Evolutionary conservation across 1,140 invertebrate genomes (phyloP).

Genomic region (Megalonaias nervosa): DNA sequence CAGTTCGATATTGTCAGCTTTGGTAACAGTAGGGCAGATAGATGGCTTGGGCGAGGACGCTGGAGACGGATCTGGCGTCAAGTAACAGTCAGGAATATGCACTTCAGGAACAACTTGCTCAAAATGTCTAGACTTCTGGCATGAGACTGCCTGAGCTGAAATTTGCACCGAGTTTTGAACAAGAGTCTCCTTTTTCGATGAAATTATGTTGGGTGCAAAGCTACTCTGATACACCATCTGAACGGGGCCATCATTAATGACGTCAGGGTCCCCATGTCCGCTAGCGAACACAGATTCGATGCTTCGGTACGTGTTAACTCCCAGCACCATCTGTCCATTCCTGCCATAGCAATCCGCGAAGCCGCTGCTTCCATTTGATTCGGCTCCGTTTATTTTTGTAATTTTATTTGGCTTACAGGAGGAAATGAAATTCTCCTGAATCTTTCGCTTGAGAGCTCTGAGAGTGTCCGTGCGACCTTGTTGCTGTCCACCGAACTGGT

Average conservation of each 20-base stretch:
- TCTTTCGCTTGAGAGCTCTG: slow-evolving; percentile 60
- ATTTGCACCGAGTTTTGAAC: slow-evolving; percentile 1
- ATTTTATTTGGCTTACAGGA: slow-evolving; percentile 59
- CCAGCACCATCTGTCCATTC: slow-evolving; percentile 27
- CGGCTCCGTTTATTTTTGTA: slow-evolving; percentile 32
- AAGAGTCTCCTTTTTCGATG: slow-evolving; percentile 31
- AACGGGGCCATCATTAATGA: slow-evolving; percentile 33
- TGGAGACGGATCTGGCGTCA: slow-evolving; percentile 65
- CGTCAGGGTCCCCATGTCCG: slow-evolving; percentile 13
- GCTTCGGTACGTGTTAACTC: slow-evolving; percentile 25
- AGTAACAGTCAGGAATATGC: slow-evolving; percentile 58
- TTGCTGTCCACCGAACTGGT: slow-evolving; percentile 30
- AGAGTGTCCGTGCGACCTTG: slow-evolving; percentile 57
- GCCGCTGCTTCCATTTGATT: slow-evolving; percentile 13
- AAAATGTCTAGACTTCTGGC: slow-evolving; percentile 25
- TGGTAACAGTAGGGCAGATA: slow-evolving; percentile 17
- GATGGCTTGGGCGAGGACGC: slow-evolving; percentile 58
- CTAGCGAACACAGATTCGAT: slow-evolving; percentile 4
- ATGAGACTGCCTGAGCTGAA: slow-evolving; percentile 8
- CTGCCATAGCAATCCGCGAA: slow-evolving; percentile 10
- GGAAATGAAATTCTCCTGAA: slow-evolving; percentile 55
- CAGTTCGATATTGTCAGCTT: slow-evolving; percentile 33
- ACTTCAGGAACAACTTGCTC: slow-evolving; percentile 64
- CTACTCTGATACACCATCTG: slow-evolving; percentile 36
- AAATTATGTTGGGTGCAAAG: slow-evolving; percentile 26